A percentile compares a stretch with the other conserved stretches of the same genome.
These are phyloP conservation scores for Rosalia funebris DNA, from an alignment of 2,888 invertebrate species.

Conservation along the genomic window DNA sequence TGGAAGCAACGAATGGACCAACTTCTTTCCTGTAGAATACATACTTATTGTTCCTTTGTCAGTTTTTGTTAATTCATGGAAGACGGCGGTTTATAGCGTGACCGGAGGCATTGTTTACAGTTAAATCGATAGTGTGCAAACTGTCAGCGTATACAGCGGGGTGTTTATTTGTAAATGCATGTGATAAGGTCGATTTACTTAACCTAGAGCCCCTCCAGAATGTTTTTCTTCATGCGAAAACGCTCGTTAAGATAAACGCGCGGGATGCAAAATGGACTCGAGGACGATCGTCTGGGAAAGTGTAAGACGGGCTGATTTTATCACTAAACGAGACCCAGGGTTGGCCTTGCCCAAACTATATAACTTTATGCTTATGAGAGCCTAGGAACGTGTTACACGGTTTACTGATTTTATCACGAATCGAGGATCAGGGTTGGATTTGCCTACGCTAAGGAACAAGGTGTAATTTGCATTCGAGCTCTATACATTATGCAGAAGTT, in stretches of 20 bases:
- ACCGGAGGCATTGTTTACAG: conserved; percentile 11
- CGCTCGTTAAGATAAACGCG: conserved; percentile 48
- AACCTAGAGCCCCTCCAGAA: conserved; percentile 42
- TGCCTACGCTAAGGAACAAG: background rate
- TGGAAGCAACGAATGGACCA: no score
- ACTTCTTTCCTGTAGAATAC: no score
- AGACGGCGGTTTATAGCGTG: no score
- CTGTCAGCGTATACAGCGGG: conserved; percentile 26
- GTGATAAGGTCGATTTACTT: conserved; percentile 49
- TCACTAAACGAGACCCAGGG: conserved; percentile 17
- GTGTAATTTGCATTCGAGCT: conserved; percentile 9
- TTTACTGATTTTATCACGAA: conserved; percentile 24
- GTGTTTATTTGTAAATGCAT: conserved; percentile 51
- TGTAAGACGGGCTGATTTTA: conserved; percentile 43
- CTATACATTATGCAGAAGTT: background rate
- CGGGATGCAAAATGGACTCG: conserved; percentile 50
- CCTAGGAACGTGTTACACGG: conserved; percentile 8
- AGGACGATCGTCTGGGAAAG: conserved; percentile 39
- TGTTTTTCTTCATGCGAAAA: conserved; percentile 43
- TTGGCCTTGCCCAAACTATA: conserved; percentile 18
- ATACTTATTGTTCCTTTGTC: no score
- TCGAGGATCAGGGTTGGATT: conserved; percentile 26
- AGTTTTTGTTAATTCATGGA: no score
- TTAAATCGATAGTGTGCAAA: conserved; percentile 18
- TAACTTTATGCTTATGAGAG: conserved; percentile 15